Evolutionary conservation across 2,888 invertebrate genomes (phyloP), one percentile per base, ranked within the genome.

Genomic region (Drosophila emarginata): DNA sequence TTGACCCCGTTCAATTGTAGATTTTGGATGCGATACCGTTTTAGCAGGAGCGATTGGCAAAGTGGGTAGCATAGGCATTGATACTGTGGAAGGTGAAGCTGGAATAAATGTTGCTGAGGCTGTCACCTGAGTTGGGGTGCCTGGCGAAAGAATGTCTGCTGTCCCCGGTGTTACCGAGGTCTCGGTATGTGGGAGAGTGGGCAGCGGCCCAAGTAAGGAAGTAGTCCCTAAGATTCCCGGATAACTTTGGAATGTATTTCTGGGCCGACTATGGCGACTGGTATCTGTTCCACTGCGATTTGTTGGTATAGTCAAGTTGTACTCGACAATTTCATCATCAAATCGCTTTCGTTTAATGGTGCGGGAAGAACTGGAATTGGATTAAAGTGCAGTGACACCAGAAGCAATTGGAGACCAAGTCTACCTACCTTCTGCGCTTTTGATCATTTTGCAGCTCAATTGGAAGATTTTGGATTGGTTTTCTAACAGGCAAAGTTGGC

Each of bases 311-410:
- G 95, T 95, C 66, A 96, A 92, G 91, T 97, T 97, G 79, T 97
- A 97, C 66, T 99, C 98, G 0, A 99, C 98, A 66, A 99, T 93
- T 92, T 99, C 99, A 93, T 99, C 99, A 90, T 99, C 99, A 92
- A 99, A 99, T 82, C 98, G 96, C 85, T 97, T 96, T 0, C 99
- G 94, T 91, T 98, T 99, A 85, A 99, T 98, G 1, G 98, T 98
- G 67, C 99, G 94, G 32, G 97, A 97, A 11, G 98, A 98, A 91
- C 97, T 97, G 89, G 51, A 14, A 52, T 14, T 39, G 9, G 14
- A 5, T 18, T 59, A 6, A 59, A 1, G 14, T 1, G 7, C 21
- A 58, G 9, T 21, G 50, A 59, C 39, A 57, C 50, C 54, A 18
- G 21, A 11, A 11, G 5, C 0, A 7, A n/a, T 32, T 54, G 37